phyloP scores from a whole-genome alignment of 2,888 invertebrate genomes.

The Tortricodes alternella region DNA sequence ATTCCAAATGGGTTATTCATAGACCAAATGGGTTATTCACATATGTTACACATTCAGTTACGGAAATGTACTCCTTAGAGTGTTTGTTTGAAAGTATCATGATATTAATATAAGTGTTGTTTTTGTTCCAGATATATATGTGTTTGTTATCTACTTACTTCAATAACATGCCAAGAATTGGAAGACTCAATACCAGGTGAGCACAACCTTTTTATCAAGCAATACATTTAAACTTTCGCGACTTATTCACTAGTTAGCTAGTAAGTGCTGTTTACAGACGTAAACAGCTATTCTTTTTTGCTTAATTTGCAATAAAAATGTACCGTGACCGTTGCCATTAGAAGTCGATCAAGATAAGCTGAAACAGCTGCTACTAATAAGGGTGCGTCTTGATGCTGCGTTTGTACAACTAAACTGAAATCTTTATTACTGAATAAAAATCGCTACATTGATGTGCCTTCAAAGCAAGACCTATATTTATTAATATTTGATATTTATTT shows the following conservation, averaged over 20 bases:
- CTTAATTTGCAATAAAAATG: constrained; percentile 44
- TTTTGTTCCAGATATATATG: constrained; percentile 41
- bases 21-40: too few species aligned
- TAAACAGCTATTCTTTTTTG: constrained; percentile 35
- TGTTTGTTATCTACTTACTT: constrained; percentile 31
- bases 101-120: too few species aligned
- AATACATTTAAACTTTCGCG: background rate
- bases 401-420: constrained; percentile 33
- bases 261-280: background rate
- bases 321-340: constrained; percentile 72
- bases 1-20: too few species aligned
- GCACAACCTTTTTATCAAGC: constrained; percentile 10
- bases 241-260: background rate
- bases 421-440: too few species aligned
- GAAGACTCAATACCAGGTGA: too few species aligned
- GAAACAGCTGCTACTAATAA: constrained; percentile 58
- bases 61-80: too few species aligned
- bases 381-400: constrained; percentile 58
- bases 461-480: background rate
- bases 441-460: too few species aligned
- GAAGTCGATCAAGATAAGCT: constrained; percentile 65
- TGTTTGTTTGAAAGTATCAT: too few species aligned
- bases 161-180: constrained; percentile 19
- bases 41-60: too few species aligned
- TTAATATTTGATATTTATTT: too few species aligned